Base-by-base conservation (phyloP, 2,113 vertebrate genomes). In the Sapayoa aenigma region DNA sequence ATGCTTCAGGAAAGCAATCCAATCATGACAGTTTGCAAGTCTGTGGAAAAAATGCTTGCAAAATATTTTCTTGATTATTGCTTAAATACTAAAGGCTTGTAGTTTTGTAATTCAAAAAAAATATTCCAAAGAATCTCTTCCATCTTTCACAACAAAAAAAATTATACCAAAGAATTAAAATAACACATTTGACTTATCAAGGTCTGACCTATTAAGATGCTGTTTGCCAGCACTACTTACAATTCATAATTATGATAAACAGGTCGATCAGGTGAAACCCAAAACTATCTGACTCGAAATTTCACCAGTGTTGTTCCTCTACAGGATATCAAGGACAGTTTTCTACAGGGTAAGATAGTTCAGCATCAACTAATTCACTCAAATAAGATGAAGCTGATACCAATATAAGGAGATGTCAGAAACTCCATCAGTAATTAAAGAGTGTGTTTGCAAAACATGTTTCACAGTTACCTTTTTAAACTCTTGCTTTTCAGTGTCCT, bases 391-490 rank as follows among this genome's bases (percentile, higher is more conserved):
- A 84, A 50, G 30, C 14, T 62, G 55, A 47, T 33, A 15, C 20
- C 33, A 74, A 65, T 0, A 14, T 4, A 60, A 46, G 19, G 30
- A 69, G 24, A 56, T 14, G 19, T 46, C 0, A 66, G 27, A 2
- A 91, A 35, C n/a, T 65, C 66, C 2, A 69, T n/a, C 27, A 56
- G 56, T 24, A 82, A 59, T 37, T 42, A 55, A 49, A 87, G 9
- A 7, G 6, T 35, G 11, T 31, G 18, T 42, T 65, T 80, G 19
- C n/a, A 90, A 82, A 46, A 28, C 1, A 8, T 14, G 49, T n/a
- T 79, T 63, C 28, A 77, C 11, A 50, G 62, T 98, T 98, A 99
- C 99, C 99, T 99, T 99, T 95, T 98, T 98, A 84, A 99, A 94
- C 68, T 99, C 98, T 89, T 98, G 96, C 84, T 98, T 98, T 96